These are phyloP conservation scores for Xestia c-nigrum DNA, from an alignment of 2,888 invertebrate species.

Conservation along the genomic window DNA sequence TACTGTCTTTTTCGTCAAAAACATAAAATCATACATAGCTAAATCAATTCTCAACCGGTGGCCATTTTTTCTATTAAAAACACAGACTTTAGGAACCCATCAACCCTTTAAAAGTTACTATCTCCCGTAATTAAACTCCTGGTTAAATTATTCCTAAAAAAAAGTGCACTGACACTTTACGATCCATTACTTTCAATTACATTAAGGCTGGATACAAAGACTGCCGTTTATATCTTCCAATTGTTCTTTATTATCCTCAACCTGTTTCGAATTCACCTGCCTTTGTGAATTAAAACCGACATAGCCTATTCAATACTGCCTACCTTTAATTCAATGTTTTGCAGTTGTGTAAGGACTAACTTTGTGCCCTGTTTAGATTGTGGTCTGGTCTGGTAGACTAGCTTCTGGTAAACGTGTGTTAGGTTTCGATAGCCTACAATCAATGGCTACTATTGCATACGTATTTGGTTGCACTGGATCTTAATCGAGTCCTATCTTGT, in stretches of 20 bases:
- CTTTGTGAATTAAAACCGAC: constrained; percentile 30
- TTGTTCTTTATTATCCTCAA: constrained; percentile 48
- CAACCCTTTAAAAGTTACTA: not conserved
- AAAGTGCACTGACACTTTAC: constrained; percentile 37
- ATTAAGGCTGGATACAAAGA: constrained; percentile 28
- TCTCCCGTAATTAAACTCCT: constrained; percentile 18
- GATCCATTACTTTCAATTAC: constrained; percentile 41
- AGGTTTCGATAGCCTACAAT: constrained; percentile 20
- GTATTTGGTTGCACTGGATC: constrained; percentile 42
- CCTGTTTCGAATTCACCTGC: constrained; percentile 51
- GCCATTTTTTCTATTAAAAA: constrained; percentile 6
- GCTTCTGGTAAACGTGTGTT: constrained; percentile 2
- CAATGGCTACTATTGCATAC: constrained; percentile 23
- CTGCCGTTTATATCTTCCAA: constrained; percentile 45
- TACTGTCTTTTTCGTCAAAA: not conserved
- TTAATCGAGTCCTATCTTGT: constrained; percentile 36
- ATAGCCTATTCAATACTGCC: constrained; percentile 25
- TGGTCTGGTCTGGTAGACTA: constrained; percentile 1
- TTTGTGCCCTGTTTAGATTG: constrained; percentile 11
- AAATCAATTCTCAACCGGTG: not conserved
- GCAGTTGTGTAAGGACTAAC: constrained; percentile 19
- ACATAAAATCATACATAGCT: not conserved
- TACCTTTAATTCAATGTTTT: constrained; percentile 11
- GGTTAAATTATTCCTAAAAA: constrained; percentile 25
- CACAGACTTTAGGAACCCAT: not conserved